phyloP scores from a whole-genome alignment of 35 echinoderm and acorn worm genomes.

The Strongylocentrotus purpuratus region DNA sequence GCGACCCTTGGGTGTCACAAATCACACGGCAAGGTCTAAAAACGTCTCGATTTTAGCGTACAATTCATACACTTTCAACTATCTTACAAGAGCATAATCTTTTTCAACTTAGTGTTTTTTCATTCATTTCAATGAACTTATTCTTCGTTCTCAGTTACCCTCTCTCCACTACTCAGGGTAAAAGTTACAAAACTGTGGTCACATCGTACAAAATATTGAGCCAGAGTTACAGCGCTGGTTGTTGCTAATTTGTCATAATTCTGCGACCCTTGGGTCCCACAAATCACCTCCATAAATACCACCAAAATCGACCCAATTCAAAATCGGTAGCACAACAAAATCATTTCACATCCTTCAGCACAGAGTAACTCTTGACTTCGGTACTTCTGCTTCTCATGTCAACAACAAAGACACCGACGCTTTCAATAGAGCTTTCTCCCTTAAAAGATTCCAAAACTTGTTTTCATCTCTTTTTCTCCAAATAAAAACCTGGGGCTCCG shows the following conservation, averaged over 20 bases:
- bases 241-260: conserved; percentile 19
- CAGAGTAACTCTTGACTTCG: background rate
- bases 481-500: background rate
- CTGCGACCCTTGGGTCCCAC: background rate
- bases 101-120: background rate
- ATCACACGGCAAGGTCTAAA: too few species aligned
- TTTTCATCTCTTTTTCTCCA: background rate
- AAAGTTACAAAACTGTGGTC: background rate
- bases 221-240: background rate
- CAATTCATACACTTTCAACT: background rate
- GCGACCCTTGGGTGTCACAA: too few species aligned
- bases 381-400: background rate
- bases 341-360: background rate
- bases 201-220: background rate
- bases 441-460: background rate
- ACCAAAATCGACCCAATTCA: background rate
- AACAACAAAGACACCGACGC: background rate
- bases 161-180: background rate
- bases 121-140: background rate
- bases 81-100: background rate
- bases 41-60: too few species aligned
- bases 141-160: background rate
- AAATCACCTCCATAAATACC: conserved; percentile 5
- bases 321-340: background rate
- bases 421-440: background rate